Percentiles rank a stretch among this genome's conserved stretches.
phyloP scores from a whole-genome alignment of 2,888 invertebrate species.

The Pollenia labialis region DNA sequence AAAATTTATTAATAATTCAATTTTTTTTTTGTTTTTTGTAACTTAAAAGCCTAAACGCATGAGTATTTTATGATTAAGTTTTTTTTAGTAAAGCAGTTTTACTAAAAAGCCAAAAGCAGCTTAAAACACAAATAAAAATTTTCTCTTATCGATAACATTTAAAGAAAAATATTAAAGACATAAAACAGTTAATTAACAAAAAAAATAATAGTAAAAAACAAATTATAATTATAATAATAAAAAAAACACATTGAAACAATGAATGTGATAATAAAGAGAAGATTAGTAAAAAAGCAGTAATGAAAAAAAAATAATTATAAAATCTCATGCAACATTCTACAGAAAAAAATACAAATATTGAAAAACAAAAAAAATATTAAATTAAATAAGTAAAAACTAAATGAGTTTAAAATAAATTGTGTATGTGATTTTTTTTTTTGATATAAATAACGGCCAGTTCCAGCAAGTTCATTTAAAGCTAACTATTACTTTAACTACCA shows the following conservation, averaged over 20 bases:
- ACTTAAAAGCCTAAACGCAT: slow-evolving; percentile 81
- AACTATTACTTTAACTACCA: too few relatives aligned
- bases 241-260: slow-evolving; percentile 54
- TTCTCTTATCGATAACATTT: slow-evolving; percentile 46
- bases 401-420: slow-evolving; percentile 57
- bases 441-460: slow-evolving; percentile 28
- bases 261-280: slow-evolving; percentile 29
- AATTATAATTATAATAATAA: not conserved
- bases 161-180: slow-evolving; percentile 56
- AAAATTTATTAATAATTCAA: slow-evolving; percentile 22
- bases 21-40: slow-evolving; percentile 46
- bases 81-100: slow-evolving; percentile 83
- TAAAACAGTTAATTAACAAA: slow-evolving; percentile 51
- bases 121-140: slow-evolving; percentile 5
- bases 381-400: slow-evolving; percentile 45
- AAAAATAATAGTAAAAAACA: not conserved
- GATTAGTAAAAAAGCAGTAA: slow-evolving; percentile 80
- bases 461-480: not conserved
- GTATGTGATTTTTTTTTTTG: slow-evolving; percentile 4
- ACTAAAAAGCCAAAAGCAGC: slow-evolving; percentile 63
- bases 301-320: slow-evolving; percentile 84
- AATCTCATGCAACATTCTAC: slow-evolving; percentile 84
- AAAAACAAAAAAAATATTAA: slow-evolving; percentile 70
- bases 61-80: slow-evolving; percentile 83
- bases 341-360: slow-evolving; percentile 75